A percentile compares a stretch with the other conserved stretches of the same genome.
These are phyloP conservation scores for Morelia viridis DNA, from an alignment of 2,797 vertebrate species.

Conservation along the genomic window DNA sequence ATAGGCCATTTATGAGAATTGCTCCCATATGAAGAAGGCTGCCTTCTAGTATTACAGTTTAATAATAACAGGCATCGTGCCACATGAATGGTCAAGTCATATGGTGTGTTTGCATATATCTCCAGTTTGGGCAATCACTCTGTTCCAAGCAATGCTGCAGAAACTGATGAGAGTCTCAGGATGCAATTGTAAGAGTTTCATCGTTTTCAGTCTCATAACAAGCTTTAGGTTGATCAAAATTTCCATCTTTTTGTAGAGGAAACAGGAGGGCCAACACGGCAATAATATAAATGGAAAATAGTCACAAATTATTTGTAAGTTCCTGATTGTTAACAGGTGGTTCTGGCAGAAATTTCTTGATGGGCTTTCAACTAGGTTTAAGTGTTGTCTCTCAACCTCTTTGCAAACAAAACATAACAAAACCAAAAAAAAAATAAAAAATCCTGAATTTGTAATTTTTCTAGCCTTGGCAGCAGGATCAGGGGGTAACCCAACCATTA, in stretches of 20 bases:
- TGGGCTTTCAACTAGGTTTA: conserved; percentile 44
- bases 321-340: conserved; percentile 67
- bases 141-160: conserved; percentile 20
- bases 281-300: conserved; percentile 62
- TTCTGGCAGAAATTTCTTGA: conserved; percentile 58
- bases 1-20: background rate
- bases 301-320: conserved; percentile 62
- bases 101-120: background rate
- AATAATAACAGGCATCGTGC: background rate
- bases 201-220: background rate
- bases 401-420: background rate
- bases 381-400: conserved; percentile 39
- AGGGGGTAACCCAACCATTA: conserved; percentile 50
- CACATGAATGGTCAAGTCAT: background rate
- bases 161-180: conserved; percentile 22
- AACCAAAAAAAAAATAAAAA: conserved; percentile 3
- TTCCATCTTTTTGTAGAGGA: conserved; percentile 29
- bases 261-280: conserved; percentile 14
- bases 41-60: background rate
- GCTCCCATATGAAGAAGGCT: conserved; percentile 21
- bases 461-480: conserved; percentile 37
- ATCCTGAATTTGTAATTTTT: conserved; percentile 49
- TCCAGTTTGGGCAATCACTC: conserved; percentile 3
- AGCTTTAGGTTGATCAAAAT: conserved; percentile 34
- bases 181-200: conserved; percentile 25